These are phyloP conservation scores for Pimpla rufipes DNA, from an alignment of 2,888 invertebrate species.

Conservation along the genomic window DNA sequence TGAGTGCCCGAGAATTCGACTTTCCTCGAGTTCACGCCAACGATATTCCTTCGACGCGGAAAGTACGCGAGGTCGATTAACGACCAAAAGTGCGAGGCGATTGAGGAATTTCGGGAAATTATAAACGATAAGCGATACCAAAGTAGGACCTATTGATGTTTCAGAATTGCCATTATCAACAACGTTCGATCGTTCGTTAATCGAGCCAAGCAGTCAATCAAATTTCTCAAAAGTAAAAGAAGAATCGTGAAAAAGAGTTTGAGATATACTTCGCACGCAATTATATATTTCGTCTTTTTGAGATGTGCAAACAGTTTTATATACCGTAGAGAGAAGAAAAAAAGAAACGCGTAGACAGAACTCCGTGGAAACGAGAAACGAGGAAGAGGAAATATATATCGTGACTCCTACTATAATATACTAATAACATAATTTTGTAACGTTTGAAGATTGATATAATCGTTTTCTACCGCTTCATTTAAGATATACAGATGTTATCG, in stretches of 20 bases:
- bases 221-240: slow-evolving; percentile 47
- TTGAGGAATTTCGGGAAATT: slow-evolving; percentile 41
- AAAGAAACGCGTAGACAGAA: slow-evolving; percentile 28
- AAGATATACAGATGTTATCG: slow-evolving; percentile 47
- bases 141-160: slow-evolving; percentile 39
- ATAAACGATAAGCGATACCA: slow-evolving; percentile 32
- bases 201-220: slow-evolving; percentile 63
- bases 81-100: slow-evolving; percentile 10
- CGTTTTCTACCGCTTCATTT: slow-evolving; percentile 77
- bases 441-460: slow-evolving; percentile 64
- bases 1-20: slow-evolving; percentile 50
- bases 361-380: slow-evolving; percentile 4
- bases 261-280: slow-evolving; percentile 46
- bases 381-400: slow-evolving; percentile 29
- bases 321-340: slow-evolving; percentile 49
- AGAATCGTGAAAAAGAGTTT: slow-evolving; percentile 15
- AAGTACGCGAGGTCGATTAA: slow-evolving; percentile 8
- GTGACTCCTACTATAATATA: slow-evolving; percentile 57
- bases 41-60: slow-evolving; percentile 46
- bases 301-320: slow-evolving; percentile 52
- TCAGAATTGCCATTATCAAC: slow-evolving; percentile 33
- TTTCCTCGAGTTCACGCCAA: slow-evolving; percentile 50
- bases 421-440: slow-evolving; percentile 76
- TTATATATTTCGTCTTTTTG: slow-evolving; percentile 39
- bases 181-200: slow-evolving; percentile 46